Conservation (phyloP, 2,113 vertebrate species). For the Talpa occidentalis region DNA sequence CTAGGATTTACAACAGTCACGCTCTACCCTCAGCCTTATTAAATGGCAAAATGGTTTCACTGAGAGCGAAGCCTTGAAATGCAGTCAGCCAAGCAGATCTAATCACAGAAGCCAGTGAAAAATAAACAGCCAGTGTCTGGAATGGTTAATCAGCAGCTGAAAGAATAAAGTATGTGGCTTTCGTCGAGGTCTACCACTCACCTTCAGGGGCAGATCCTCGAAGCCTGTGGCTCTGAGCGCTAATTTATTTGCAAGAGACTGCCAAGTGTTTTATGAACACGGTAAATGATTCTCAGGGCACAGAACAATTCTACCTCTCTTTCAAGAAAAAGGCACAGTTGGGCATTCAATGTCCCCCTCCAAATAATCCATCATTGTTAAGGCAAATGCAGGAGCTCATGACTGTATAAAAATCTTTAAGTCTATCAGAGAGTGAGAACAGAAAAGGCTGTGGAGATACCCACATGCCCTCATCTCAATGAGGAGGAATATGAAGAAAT, state of each 20-base stretch:
- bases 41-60: neutral
- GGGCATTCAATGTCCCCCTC: neutral
- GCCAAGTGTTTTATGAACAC: neutral
- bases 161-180: neutral
- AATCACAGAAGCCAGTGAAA: slow-evolving; percentile 27
- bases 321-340: neutral
- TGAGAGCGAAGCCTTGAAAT: neutral
- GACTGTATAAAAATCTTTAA: neutral
- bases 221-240: neutral
- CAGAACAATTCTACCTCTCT: neutral
- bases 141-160: neutral
- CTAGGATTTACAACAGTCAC: neutral
- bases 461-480: neutral
- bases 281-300: neutral
- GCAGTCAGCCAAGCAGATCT: neutral
- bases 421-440: neutral
- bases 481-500: too few relatives aligned
- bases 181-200: neutral
- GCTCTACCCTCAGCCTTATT: neutral
- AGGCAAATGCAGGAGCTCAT: neutral
- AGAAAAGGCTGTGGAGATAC: neutral
- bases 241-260: neutral
- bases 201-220: neutral
- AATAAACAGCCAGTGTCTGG: neutral
- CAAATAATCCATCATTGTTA: neutral